Evolutionary conservation across 2,797 vertebrate species (phyloP), one percentile per base, ranked within the genome.

Genomic region (Phoxinus dragarum): DNA sequence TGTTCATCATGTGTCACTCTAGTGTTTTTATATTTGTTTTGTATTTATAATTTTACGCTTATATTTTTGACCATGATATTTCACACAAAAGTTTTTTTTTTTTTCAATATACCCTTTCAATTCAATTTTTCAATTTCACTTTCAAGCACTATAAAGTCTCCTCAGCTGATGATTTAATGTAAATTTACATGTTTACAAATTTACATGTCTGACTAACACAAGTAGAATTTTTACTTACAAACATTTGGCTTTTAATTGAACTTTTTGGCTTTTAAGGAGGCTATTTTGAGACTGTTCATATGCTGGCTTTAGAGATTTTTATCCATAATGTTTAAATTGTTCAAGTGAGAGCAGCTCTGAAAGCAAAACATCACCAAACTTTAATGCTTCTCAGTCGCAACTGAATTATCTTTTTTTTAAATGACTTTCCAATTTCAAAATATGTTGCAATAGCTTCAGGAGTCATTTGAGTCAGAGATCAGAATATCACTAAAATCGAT

Each of bases 381-480:
- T 47, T 23, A 47, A 66, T 2, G 16, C 72, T 67, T 76, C 14
- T 67, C 61, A 12, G 23, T 54, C 54, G 6, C 31, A 76, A 84
- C 61, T 12, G 59, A 67, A 67, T 76, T 40, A 84, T 23, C 11
- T 54, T 64, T 49, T 27, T 27, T 47, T 42, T 21, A 84, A 75
- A 40, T 56, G 6, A 68, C 38, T 47, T 42, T 49, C 31, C 44
- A 76, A 52, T 76, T 76, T 84, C 23, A 54, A 23, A 54, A 52
- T 42, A 34, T 47, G 34, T 31, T 67, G 61, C 61, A 76, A 68
- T 66, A 76, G 59, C 67, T 31, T 82, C 31, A 82, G 56, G 31
- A 67, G 61, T 40, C 7, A 38, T 76, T 84, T 76, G 64, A 23
- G 47, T 76, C 44, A 78, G 61, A 77, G 38, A 77, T 81, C 54